These are phyloP conservation scores for Zapus hudsonius DNA, from an alignment of 2,113 vertebrate species.

Conservation along the genomic window DNA sequence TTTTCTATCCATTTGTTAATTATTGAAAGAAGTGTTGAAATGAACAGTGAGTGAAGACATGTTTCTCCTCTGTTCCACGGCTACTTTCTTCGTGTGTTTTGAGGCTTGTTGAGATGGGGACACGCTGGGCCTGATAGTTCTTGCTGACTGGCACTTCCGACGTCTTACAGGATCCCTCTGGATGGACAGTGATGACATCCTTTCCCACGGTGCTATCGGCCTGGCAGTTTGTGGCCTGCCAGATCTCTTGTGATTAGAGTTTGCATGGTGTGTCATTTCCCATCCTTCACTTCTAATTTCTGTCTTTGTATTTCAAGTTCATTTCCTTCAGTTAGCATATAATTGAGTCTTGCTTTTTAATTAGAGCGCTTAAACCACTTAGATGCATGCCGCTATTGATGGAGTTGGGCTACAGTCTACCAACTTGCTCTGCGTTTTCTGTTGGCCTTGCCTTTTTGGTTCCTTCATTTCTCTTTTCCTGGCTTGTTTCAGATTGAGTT, in stretches of 20 bases:
- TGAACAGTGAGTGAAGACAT: background rate
- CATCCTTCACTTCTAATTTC: background rate
- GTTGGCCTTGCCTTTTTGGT: background rate
- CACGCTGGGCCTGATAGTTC: background rate
- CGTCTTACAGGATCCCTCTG: background rate
- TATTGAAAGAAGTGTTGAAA: background rate
- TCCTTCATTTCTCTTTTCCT: background rate
- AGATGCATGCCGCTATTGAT: background rate
- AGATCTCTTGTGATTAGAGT: background rate
- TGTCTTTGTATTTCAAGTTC: background rate
- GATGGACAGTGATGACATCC: rapidly evolving
- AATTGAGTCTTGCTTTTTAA: slow-evolving; percentile 21
- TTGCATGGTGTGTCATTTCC: background rate
- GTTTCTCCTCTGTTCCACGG: background rate
- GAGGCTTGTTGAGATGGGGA: too few relatives aligned
- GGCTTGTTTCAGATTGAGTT: background rate
- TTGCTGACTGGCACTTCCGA: background rate
- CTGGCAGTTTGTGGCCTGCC: background rate
- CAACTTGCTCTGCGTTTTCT: background rate
- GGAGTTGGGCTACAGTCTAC: background rate
- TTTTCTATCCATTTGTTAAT: background rate
- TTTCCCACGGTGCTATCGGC: background rate
- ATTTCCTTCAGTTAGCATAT: background rate
- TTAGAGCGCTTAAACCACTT: background rate
- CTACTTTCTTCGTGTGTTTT: background rate